These are phyloP conservation scores for Bombus consobrinus DNA, from an alignment of 1,140 invertebrate species.

Conservation along the genomic window DNA sequence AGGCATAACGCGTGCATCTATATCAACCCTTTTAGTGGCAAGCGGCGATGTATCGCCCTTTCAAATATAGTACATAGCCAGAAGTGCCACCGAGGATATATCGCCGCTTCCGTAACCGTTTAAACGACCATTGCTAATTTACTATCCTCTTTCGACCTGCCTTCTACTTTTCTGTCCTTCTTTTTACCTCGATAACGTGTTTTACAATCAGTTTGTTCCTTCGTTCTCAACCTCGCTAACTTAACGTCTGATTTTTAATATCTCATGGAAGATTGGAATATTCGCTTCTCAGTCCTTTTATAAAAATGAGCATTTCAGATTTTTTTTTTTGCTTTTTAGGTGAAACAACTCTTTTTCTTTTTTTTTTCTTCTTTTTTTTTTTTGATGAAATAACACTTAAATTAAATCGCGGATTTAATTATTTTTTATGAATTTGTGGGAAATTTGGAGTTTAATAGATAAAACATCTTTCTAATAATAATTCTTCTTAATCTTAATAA, in stretches of 20 bases:
- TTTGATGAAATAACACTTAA: no score
- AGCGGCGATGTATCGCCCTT: conserved; percentile 30
- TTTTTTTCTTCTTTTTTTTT: no score
- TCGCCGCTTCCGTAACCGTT: conserved; percentile 20
- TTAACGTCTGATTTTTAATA: neutral
- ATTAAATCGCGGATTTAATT: no score
- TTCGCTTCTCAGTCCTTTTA: neutral
- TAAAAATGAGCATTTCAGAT: neutral
- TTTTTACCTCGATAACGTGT: neutral
- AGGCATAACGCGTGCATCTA: conserved; percentile 46
- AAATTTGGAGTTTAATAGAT: no score
- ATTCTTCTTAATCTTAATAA: no score
- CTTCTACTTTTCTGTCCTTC: neutral
- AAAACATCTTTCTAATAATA: no score
- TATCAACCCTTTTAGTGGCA: conserved; percentile 43
- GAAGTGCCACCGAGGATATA: conserved; percentile 5
- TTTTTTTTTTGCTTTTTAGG: no score
- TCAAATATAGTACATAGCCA: conserved; percentile 22
- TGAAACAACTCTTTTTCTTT: no score
- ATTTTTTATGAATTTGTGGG: no score
- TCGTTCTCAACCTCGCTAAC: neutral
- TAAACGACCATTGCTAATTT: conserved; percentile 34
- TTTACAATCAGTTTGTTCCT: neutral
- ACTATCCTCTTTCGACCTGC: neutral
- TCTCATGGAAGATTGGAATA: neutral